Evolutionary conservation across 2,888 invertebrate species (phyloP).

Genomic region (Nymphalis c-album): DNA sequence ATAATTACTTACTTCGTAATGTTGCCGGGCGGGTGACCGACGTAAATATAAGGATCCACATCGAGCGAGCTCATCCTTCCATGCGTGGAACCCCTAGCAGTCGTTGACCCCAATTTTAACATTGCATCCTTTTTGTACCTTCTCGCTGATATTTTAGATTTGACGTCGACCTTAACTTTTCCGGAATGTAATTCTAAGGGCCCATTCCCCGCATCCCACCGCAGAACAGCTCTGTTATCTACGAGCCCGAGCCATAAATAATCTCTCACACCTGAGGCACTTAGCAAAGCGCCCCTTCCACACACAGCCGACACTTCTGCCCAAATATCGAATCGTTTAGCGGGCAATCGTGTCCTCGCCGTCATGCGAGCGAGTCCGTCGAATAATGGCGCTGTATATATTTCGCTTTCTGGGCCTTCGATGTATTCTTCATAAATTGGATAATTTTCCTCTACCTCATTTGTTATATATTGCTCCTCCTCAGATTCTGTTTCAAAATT

Average conservation of each 20-base stretch:
- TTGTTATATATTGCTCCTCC: conserved; percentile 51
- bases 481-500: conserved; percentile 47
- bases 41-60: conserved; percentile 67
- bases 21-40: conserved; percentile 70
- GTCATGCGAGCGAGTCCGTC: conserved; percentile 68
- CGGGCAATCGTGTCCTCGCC: conserved; percentile 64
- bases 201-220: conserved; percentile 73
- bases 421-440: conserved; percentile 57
- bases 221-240: conserved; percentile 62
- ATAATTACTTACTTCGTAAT: conserved; percentile 62
- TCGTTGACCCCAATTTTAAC: conserved; percentile 62
- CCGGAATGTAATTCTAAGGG: conserved; percentile 65
- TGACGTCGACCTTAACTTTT: conserved; percentile 63
- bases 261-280: conserved; percentile 69
- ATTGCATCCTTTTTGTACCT: conserved; percentile 73
- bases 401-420: conserved; percentile 56
- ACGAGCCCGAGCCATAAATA: conserved; percentile 75
- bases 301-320: conserved; percentile 73
- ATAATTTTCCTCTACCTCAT: conserved; percentile 62
- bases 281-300: conserved; percentile 65
- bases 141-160: conserved; percentile 66
- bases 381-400: conserved; percentile 68
- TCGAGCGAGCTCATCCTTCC: conserved; percentile 73
- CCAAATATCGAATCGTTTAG: conserved; percentile 74
- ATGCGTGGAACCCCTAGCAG: conserved; percentile 62